Evolutionary conservation across 2,888 invertebrate genomes (phyloP).

Genomic region (Dyspetes luteomarginatus): DNA sequence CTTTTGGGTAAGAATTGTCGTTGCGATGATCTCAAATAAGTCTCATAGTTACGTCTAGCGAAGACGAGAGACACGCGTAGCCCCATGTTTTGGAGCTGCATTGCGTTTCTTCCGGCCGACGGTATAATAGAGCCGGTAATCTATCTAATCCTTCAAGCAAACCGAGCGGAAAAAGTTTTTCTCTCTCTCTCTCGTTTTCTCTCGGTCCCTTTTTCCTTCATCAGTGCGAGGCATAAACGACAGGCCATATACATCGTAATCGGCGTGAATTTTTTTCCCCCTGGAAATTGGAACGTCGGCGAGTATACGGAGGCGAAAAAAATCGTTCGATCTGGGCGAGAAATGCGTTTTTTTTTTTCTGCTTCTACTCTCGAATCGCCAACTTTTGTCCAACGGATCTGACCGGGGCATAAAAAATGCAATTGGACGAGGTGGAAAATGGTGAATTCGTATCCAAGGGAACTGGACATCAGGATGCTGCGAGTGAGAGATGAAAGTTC

Average conservation of each 20-base stretch:
- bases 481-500: conserved; percentile 70
- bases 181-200: conserved; percentile 44
- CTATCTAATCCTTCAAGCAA: conserved; percentile 81
- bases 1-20: conserved; percentile 19
- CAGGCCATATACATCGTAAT: conserved; percentile 71
- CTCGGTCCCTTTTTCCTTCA: conserved; percentile 31
- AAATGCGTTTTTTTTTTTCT: conserved; percentile 63
- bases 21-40: conserved; percentile 31
- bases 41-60: conserved; percentile 21
- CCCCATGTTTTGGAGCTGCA: conserved; percentile 34
- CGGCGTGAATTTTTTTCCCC: conserved; percentile 70
- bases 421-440: conserved; percentile 56
- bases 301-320: conserved; percentile 52
- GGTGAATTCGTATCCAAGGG: conserved; percentile 65
- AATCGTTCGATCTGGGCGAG: conserved; percentile 59
- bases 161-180: conserved; percentile 77
- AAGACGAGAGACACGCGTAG: conserved; percentile 35
- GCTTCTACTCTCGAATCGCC: conserved; percentile 22
- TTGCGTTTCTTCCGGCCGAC: conserved; percentile 61
- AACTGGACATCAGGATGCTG: conserved; percentile 71
- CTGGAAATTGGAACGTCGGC: conserved; percentile 67
- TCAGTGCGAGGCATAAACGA: conserved; percentile 36
- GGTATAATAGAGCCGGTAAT: conserved; percentile 77
- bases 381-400: conserved; percentile 38
- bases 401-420: conserved; percentile 65